These are phyloP conservation scores for Wasmannia auropunctata DNA, from an alignment of 1,140 invertebrate genomes.

Conservation along the genomic window DNA sequence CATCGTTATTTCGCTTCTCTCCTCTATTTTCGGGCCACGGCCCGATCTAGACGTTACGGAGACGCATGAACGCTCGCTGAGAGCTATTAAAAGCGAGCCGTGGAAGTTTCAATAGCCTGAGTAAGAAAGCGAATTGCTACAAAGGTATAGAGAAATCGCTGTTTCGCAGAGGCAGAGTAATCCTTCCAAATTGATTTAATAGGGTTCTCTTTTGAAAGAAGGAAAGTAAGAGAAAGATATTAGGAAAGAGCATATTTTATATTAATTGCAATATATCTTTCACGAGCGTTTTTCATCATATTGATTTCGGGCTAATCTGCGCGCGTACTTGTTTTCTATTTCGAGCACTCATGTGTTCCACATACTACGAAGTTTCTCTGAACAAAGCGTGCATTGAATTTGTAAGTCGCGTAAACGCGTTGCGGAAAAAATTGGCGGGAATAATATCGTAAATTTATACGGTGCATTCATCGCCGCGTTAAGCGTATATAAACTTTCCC, in stretches of 20 bases:
- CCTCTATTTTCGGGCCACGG: not conserved
- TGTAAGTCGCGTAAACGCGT: not conserved
- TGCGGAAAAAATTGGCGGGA: not conserved
- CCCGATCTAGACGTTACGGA: not conserved
- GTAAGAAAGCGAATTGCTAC: not conserved
- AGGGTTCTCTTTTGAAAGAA: not conserved
- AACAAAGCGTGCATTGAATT: slow-evolving; percentile 43
- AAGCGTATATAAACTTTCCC: not conserved
- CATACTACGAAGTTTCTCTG: not conserved
- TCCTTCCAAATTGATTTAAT: not conserved
- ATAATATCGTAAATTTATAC: not conserved
- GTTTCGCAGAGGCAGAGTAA: not conserved
- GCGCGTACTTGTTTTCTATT: slow-evolving; percentile 4
- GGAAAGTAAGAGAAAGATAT: not conserved
- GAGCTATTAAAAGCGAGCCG: not conserved
- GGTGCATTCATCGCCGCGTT: not conserved
- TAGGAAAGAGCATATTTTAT: not conserved
- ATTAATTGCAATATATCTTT: not conserved
- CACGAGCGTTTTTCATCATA: not conserved
- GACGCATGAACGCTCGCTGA: not conserved
- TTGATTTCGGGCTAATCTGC: not conserved
- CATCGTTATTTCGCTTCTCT: slow-evolving; percentile 27
- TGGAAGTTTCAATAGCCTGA: not conserved
- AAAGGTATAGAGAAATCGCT: not conserved
- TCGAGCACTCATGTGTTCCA: not conserved